Base-by-base conservation (phyloP, 2,888 invertebrate species). In the Apamea monoglypha region DNA sequence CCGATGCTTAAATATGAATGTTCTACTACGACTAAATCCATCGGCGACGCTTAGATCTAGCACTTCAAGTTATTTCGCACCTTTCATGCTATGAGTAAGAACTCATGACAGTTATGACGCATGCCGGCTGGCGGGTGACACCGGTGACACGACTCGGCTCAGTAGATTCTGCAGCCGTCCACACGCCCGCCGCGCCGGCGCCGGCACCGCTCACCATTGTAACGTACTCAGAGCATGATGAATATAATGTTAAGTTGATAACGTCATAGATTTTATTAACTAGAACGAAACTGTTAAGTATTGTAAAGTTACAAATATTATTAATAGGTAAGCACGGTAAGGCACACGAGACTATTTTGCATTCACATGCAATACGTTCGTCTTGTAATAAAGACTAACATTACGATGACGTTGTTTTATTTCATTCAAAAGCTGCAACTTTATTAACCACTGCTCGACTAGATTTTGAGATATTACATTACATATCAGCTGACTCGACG, bases 291-390 rank as follows among this genome's bases (percentile, higher is more conserved):
- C 78, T 85, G 85, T 85, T 87, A 83, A 87, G 81, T 87, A 87
- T 63, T 89, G 82, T 88, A 78, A 88, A 83, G 76, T 79, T 78
- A 85, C 85, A 87, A 82, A 81, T 74, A 87, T 82, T 68, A 87
- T 63, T 56, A 69, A 80, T 88, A 91, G 86, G 88, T 85, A 85
- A 87, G 91, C 91, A 91, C 91, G 89, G 89, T 90, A 88, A 87
- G 89, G 91, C 88, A 91, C 85, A 89, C 89, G 84, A 87, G 89
- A 89, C 86, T 90, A 86, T 86, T 86, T 88, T 88, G 88, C 88
- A 88, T 89, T 89, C 86, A 86, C 87, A 81, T 89, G 88, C 89
- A 82, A 82, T 87, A 73, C 68, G 83, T 82, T 87, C 68, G 88
- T 88, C 88, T 88, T 87, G 87, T 76, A 91, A 87, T 85, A 89